phyloP scores from a whole-genome alignment of 2,113 vertebrate species.

The Camelus bactrianus region DNA sequence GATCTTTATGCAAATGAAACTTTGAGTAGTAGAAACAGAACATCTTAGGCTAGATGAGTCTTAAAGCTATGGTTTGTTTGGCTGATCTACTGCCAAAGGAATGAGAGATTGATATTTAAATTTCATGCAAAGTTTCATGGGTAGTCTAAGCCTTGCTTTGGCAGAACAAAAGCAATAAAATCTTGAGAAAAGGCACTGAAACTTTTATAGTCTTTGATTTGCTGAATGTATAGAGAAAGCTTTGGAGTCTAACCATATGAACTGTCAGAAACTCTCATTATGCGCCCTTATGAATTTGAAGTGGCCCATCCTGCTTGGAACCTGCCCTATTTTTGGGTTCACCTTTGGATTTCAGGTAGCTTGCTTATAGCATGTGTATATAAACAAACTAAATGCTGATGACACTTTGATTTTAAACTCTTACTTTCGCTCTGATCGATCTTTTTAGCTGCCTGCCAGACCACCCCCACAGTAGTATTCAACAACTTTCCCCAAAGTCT shows the following conservation, averaged over 20 bases:
- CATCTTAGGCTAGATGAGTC: constrained; percentile 73
- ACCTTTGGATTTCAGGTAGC: constrained; percentile 11
- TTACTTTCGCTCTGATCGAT: neutral
- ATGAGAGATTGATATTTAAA: constrained; percentile 81
- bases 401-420: neutral
- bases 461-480: neutral
- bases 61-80: constrained; percentile 70
- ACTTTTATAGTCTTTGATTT: constrained; percentile 63
- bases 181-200: constrained; percentile 64
- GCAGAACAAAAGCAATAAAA: constrained; percentile 77
- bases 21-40: constrained; percentile 72
- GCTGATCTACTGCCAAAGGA: constrained; percentile 79
- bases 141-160: constrained; percentile 73
- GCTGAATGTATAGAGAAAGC: constrained; percentile 53
- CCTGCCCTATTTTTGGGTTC: neutral
- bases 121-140: constrained; percentile 79
- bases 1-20: constrained; percentile 80
- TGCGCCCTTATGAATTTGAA: neutral
- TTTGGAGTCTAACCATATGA: constrained; percentile 48
- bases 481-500: constrained; percentile 16
- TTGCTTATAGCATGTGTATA: constrained; percentile 4
- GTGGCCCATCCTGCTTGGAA: neutral
- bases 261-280: neutral
- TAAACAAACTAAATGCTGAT: neutral
- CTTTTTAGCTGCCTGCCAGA: neutral